Conservation (phyloP, 2,888 invertebrate species). For the Cerastis leucographa region DNA sequence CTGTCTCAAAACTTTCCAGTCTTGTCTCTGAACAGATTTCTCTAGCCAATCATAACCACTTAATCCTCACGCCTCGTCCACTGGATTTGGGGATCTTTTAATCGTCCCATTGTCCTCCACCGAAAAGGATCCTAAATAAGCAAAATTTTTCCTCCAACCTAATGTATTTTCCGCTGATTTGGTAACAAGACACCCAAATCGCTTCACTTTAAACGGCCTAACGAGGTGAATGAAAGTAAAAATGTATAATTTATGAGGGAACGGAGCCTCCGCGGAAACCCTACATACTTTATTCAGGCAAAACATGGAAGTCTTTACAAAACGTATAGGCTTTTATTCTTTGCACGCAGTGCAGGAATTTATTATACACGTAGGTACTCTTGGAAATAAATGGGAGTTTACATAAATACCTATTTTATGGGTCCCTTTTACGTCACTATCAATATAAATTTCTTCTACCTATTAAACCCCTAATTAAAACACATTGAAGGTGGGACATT, state of each 20-base stretch:
- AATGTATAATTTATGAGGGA: constrained; percentile 64
- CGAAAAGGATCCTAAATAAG: neutral
- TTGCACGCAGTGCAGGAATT: constrained; percentile 22
- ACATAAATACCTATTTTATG: neutral
- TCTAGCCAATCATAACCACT: too few relatives aligned
- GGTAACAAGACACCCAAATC: constrained; percentile 50
- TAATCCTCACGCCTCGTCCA: neutral
- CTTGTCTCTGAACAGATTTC: too few relatives aligned
- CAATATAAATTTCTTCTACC: neutral
- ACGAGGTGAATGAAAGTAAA: constrained; percentile 56
- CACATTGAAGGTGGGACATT: neutral
- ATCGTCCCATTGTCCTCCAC: neutral
- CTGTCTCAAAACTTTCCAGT: too few relatives aligned
- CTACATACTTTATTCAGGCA: constrained; percentile 43
- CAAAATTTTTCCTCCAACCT: neutral
- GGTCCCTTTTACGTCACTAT: neutral
- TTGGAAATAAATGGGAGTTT: constrained; percentile 6
- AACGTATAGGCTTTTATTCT: constrained; percentile 27
- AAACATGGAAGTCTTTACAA: constrained; percentile 34
- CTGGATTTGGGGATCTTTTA: neutral
- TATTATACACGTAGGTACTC: constrained; percentile 19
- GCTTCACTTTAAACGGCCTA: constrained; percentile 50
- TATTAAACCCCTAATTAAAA: neutral
- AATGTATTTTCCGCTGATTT: constrained; percentile 39
- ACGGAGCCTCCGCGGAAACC: constrained; percentile 24